Conservation (phyloP, 1,140 invertebrate species). For the Panonychus citri region DNA sequence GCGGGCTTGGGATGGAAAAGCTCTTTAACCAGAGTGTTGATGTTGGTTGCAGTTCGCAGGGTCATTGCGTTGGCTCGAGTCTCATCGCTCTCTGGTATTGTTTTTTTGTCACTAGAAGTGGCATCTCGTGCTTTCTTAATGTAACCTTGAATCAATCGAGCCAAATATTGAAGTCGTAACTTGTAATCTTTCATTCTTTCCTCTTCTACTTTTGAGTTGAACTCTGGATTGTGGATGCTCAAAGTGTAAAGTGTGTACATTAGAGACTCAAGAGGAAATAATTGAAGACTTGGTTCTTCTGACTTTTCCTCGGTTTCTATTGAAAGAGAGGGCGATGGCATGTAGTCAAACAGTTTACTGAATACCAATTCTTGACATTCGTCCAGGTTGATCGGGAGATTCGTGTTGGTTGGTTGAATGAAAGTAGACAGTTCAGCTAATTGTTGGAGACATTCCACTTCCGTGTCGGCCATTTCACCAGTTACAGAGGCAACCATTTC, state of each 20-base stretch:
- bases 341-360: conserved; percentile 39
- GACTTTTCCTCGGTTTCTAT: conserved; percentile 22
- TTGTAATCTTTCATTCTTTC: conserved; percentile 67
- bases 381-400: conserved; percentile 38
- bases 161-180: conserved; percentile 65
- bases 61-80: conserved; percentile 28
- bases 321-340: conserved; percentile 47
- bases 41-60: conserved; percentile 71
- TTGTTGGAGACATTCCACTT: conserved; percentile 56
- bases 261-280: conserved; percentile 77
- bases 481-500: conserved; percentile 12
- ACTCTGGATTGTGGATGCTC: conserved; percentile 45
- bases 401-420: conserved; percentile 12
- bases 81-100: conserved; percentile 23
- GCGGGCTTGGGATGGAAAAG: conserved; percentile 77
- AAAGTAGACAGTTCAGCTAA: conserved; percentile 59
- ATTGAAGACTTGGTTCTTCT: conserved; percentile 49
- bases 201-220: conserved; percentile 40
- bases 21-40: conserved; percentile 77
- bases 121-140: conserved; percentile 69
- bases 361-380: conserved; percentile 46
- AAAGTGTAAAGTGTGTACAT: conserved; percentile 69
- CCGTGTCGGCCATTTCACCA: conserved; percentile 5
- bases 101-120: conserved; percentile 44
- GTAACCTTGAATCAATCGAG: conserved; percentile 68